phyloP scores from a whole-genome alignment of 2,888 invertebrate species.

The Parnassius apollo region DNA sequence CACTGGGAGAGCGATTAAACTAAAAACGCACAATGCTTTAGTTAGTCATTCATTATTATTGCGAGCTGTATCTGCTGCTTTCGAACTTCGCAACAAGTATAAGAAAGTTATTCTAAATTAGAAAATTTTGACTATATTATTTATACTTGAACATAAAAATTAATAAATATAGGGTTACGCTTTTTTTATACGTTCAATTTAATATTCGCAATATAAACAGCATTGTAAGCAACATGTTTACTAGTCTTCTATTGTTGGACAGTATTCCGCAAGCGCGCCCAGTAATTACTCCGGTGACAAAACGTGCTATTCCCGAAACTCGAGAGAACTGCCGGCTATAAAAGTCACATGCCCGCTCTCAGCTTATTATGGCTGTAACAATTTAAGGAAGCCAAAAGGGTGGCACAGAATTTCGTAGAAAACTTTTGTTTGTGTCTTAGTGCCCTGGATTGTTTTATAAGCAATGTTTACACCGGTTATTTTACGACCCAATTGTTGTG shows the following conservation, averaged over 20 bases:
- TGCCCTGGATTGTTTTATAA: slow-evolving; percentile 75
- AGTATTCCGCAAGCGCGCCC: slow-evolving; percentile 40
- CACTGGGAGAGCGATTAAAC: too few relatives aligned
- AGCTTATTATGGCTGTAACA: slow-evolving; percentile 77
- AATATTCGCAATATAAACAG: not conserved
- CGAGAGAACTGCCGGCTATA: slow-evolving; percentile 68
- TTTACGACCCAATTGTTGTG: slow-evolving; percentile 75
- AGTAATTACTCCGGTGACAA: slow-evolving; percentile 69
- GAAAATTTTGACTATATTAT: too few relatives aligned
- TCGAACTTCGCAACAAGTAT: too few relatives aligned
- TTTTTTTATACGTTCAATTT: too few relatives aligned
- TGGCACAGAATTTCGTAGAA: slow-evolving; percentile 69
- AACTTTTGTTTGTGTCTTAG: slow-evolving; percentile 72
- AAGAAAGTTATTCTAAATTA: too few relatives aligned
- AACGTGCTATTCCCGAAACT: slow-evolving; percentile 66
- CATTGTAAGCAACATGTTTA: slow-evolving; percentile 49
- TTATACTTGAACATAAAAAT: too few relatives aligned
- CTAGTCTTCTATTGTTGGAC: slow-evolving; percentile 53
- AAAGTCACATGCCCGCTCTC: slow-evolving; percentile 74
- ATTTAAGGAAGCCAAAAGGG: slow-evolving; percentile 79
- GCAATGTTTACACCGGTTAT: slow-evolving; percentile 76
- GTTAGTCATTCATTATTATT: too few relatives aligned
- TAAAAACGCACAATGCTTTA: too few relatives aligned
- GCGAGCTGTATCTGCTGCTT: too few relatives aligned
- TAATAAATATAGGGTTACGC: too few relatives aligned